Percentiles rank a stretch among this genome's conserved stretches.
Conservation (phyloP, 2,888 invertebrate species). For the Andrena fulva region DNA sequence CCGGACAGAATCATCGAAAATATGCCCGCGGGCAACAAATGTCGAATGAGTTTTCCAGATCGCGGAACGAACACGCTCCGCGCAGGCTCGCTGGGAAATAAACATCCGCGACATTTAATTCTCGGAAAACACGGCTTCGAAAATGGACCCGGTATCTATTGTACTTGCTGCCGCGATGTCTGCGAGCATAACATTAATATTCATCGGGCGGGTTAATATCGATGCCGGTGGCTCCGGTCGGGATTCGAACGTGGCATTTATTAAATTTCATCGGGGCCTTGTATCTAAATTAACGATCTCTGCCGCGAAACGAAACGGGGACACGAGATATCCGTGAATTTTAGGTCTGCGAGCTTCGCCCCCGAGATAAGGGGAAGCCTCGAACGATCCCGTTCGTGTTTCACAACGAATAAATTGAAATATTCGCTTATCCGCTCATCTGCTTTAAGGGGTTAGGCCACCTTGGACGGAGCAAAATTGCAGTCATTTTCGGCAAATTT, state of each 20-base stretch:
- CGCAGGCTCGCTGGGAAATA: background rate
- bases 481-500: too few relatives aligned
- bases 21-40: background rate
- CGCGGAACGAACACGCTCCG: background rate
- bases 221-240: background rate
- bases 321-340: constrained; percentile 1
- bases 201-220: constrained; percentile 44
- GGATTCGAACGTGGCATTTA: constrained; percentile 44
- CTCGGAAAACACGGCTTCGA: background rate
- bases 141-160: background rate
- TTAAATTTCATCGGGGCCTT: constrained; percentile 55
- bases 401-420: background rate
- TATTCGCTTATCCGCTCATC: too few relatives aligned
- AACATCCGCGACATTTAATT: background rate
- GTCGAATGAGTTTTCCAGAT: background rate
- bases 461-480: too few relatives aligned
- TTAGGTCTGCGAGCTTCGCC: background rate
- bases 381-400: background rate
- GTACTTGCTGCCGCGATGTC: background rate
- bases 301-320: constrained; percentile 1
- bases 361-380: constrained; percentile 13
- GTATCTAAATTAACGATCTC: constrained; percentile 53
- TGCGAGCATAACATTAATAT: constrained; percentile 42
- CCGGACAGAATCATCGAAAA: background rate
- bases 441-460: too few relatives aligned